phyloP scores from a whole-genome alignment of 2,113 vertebrate species.

The Phaethornis superciliosus region DNA sequence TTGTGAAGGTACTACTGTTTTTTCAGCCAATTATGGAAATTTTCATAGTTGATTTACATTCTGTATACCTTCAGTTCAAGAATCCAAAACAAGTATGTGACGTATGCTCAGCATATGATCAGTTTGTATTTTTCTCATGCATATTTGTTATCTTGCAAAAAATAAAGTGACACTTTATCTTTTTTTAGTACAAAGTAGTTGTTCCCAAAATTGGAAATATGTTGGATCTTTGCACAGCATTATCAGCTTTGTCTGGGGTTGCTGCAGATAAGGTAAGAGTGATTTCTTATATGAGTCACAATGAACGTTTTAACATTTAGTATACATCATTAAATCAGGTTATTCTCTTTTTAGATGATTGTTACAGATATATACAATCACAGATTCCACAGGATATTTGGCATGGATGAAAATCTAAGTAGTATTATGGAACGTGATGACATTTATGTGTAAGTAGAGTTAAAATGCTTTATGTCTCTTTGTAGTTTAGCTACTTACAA shows the following conservation, averaged over 20 bases:
- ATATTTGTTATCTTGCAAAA: not conserved
- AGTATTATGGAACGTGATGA: slow-evolving; percentile 99
- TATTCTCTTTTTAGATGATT: slow-evolving; percentile 80
- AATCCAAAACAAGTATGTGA: not conserved
- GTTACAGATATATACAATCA: slow-evolving; percentile 99
- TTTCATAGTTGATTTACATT: not conserved
- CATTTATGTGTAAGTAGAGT: slow-evolving; percentile 94
- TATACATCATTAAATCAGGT: too few species aligned
- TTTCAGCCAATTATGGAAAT: not conserved
- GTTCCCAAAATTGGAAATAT: slow-evolving; percentile 98
- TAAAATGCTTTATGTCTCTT: not conserved
- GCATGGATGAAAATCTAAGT: slow-evolving; percentile 95
- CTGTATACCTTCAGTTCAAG: not conserved
- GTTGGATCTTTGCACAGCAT: slow-evolving; percentile 92
- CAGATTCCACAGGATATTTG: slow-evolving; percentile 97
- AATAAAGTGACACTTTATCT: not conserved
- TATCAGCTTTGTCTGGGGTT: slow-evolving; percentile 87
- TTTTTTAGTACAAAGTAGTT: slow-evolving; percentile 93
- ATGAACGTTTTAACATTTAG: not conserved
- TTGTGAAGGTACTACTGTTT: not conserved
- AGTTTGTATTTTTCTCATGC: not conserved
- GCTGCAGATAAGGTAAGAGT: slow-evolving; percentile 91
- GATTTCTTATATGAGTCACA: not conserved
- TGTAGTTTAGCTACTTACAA: not conserved
- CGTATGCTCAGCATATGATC: not conserved